A percentile compares a stretch with the other conserved stretches of the same genome.
phyloP scores from a whole-genome alignment of 1,140 invertebrate species.

The Apis mellifera region Amel_HAv3.1 CM009933.2:3384001-3384500 shows the following conservation, averaged over 20 bases:
- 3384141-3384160: conserved; percentile 56
- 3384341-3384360: conserved; percentile 32
- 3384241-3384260: background rate
- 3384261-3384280: conserved; percentile 44
- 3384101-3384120: conserved; percentile 33
- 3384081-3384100: background rate
- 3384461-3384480: background rate
- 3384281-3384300: conserved; percentile 49
- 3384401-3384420: too few species aligned
- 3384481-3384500: too few species aligned
- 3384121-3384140: conserved; percentile 39
- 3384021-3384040: background rate
- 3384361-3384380: too few species aligned
- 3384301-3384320: conserved; percentile 33
- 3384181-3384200: background rate
- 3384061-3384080: background rate
- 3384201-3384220: too few species aligned
- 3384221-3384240: background rate
- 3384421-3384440: background rate
- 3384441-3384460: background rate
- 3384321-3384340: conserved; percentile 40
- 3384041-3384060: background rate
- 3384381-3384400: background rate
- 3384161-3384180: conserved; percentile 47
- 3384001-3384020: background rate